Evolutionary conservation across 2,797 vertebrate genomes (phyloP), one percentile per base, ranked within the genome.

Genomic region (Graptemys geographica): DNA sequence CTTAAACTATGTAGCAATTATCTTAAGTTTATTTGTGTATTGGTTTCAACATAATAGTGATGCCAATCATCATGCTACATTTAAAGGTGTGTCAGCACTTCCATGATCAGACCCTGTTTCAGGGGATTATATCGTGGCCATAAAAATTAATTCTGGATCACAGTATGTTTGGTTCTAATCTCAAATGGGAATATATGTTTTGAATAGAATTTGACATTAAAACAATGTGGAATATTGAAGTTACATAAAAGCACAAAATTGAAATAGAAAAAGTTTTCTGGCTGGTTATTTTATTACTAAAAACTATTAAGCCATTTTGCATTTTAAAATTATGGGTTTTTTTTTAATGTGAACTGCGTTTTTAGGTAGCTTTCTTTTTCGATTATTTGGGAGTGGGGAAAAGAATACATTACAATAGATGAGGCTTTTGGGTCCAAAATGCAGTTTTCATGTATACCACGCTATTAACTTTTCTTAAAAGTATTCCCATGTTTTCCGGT

Each of bases 1-100:
- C 78, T 94, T 76, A 85, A 96, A 94, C 86, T 21, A n/a, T 57
- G 88, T 25, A 53, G 93, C 1, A 21, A 90, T 97, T 95, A 96
- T 74, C 81, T 87, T 28, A 79, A 69, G 80, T 86, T 96, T 93
- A 90, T 92, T 94, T 90, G 69, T 92, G 52, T 49, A 51, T 94
- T 96, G 93, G 95, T 95, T 96, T 95, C 88, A 95, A 53, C 37
- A 76, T 5, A 62, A 72, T 31, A 47, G 52, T 84, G 33, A 84
- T 19, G 52, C 81, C 95, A 94, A 1, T 93, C 91, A 89, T 56
- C 33, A 33, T 52, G 79, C 37, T 93, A 80, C n/a, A 52, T 21
- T 91, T 91, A 86, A 28, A 95, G 81, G 74, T 49, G 3, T 83
- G 82, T 86, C 84, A 96, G 80, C 62, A 79, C 72, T 84, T 94